Evolutionary conservation across 2,797 vertebrate species (phyloP), one percentile per base, ranked within the genome.

Genomic region (Sphenodon punctatus): DNA sequence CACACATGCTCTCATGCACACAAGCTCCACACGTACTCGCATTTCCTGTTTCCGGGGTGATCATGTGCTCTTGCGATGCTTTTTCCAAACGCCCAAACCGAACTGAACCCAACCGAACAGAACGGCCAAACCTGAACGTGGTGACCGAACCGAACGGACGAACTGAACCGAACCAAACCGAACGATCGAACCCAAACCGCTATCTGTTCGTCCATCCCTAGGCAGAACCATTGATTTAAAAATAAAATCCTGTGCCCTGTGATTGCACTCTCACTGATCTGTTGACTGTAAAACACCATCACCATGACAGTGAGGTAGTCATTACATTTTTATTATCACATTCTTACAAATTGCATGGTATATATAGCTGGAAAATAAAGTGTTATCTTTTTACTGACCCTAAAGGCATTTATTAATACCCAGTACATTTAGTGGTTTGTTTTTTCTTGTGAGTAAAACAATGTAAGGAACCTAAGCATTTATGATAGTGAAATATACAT

Each of bases 241-340:
- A 53, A 0, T 4, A 55, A 32, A 49, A 10, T 11, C 1, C 3
- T 39, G 13, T 43, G 17, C 8, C 51, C 6, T 59, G 8, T 49
- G 53, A 66, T 8, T 63, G 46, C 49, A 58, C 3, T 55, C 84
- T 34, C 4, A 1, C 67, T 69, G 58, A 58, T 60, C 6, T 46
- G 27, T 25, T 61, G 45, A 32, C 8, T 69, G 3, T 59, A 65
- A 85, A 67, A 6, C 16, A 19, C 9, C 12, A 42, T 19, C 65
- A 16, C 4, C 49, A 2, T 41, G 39, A 59, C 39, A 85, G 6
- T 32, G 20, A 82, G 45, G 2, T 6, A 2, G 51, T n/a, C 2
- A 30, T 76, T 81, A 84, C 49, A 3, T 55, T 86, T 66, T 51
- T 42, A 81, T 80, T 8, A 72, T 10, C 4, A 36, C 39, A 9